Evolutionary conservation across 2,797 vertebrate genomes (phyloP).

Genomic region (Cercopithecus neglectus): DNA sequence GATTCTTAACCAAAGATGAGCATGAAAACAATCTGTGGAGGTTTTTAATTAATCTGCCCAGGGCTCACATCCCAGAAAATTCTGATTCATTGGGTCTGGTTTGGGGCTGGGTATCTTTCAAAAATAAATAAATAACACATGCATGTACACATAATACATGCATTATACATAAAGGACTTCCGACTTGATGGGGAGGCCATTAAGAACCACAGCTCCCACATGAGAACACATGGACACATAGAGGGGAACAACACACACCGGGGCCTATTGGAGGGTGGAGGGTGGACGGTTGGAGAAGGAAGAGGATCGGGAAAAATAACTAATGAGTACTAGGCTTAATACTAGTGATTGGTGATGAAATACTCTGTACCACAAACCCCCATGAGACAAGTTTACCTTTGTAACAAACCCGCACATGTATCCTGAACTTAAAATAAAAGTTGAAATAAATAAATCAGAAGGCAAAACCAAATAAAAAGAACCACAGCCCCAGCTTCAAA

Average conservation of each 20-base stretch:
- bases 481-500: neutral
- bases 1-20: neutral
- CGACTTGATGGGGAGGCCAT: neutral
- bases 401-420: neutral
- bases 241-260: neutral
- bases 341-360: too few relatives aligned
- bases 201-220: neutral
- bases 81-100: neutral
- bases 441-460: neutral
- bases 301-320: neutral
- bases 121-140: neutral
- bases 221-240: neutral
- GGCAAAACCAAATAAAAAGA: neutral
- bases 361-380: too few relatives aligned
- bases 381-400: neutral
- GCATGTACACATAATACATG: neutral
- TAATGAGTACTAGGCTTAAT: neutral
- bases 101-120: neutral
- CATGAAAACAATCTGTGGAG: neutral
- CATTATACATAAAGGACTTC: neutral
- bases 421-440: neutral
- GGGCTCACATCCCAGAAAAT: neutral
- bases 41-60: neutral
- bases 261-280: neutral
- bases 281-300: neutral